Conservation (phyloP, 2,113 vertebrate species). For the Casuarius casuarius region DNA sequence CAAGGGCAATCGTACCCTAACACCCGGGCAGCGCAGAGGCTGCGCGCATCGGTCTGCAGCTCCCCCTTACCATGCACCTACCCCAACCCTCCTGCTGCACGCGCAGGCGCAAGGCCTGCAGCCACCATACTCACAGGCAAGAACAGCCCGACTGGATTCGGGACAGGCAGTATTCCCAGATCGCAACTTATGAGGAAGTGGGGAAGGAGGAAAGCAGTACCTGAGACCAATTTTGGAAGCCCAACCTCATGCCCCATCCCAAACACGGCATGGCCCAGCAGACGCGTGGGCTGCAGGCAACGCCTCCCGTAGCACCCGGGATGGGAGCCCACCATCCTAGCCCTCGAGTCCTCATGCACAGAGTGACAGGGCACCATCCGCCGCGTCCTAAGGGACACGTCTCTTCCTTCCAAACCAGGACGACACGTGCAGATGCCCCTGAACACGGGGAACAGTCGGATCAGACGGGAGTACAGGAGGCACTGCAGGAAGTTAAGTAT, state of each 20-base stretch:
- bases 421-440: background rate
- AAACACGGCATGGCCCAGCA: background rate
- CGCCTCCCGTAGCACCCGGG: rapidly evolving
- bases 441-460: background rate
- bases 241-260: background rate
- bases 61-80: rapidly evolving
- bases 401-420: background rate
- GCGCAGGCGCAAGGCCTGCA: background rate
- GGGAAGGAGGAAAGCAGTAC: background rate
- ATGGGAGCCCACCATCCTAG: background rate
- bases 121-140: background rate
- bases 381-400: rapidly evolving
- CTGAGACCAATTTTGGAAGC: background rate
- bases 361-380: background rate
- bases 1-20: background rate
- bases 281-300: background rate
- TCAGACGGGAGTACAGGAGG: background rate
- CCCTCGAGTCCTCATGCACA: background rate
- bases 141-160: background rate
- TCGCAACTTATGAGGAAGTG: rapidly evolving
- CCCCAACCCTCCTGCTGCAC: rapidly evolving
- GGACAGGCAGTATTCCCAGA: background rate
- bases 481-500: background rate
- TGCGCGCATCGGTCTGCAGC: rapidly evolving
- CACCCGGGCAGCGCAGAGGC: background rate